Evolutionary conservation across 1,140 invertebrate species (phyloP).

Genomic region (Bombus waltoni): DNA sequence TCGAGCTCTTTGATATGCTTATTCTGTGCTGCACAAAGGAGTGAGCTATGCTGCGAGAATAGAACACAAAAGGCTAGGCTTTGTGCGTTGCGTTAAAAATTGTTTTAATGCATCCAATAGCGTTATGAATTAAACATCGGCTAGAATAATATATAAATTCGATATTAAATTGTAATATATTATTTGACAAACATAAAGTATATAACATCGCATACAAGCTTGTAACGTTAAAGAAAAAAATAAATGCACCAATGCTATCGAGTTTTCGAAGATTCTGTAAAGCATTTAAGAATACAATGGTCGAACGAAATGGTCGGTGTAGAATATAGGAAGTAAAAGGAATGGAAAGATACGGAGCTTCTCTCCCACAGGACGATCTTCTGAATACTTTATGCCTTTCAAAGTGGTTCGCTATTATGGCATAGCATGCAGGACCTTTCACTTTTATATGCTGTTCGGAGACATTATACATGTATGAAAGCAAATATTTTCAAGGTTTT

Average conservation of each 20-base stretch:
- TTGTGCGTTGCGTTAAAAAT: not conserved
- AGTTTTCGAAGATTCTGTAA: not conserved
- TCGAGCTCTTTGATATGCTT: conserved; percentile 4
- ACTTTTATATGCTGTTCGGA: conserved; percentile 2
- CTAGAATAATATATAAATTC: not conserved
- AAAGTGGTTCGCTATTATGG: not conserved
- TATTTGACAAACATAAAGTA: not conserved
- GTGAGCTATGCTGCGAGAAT: not conserved
- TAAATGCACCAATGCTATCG: no score
- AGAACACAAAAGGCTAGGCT: not conserved
- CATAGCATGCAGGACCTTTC: not conserved
- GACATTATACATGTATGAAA: not conserved
- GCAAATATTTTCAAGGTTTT: not conserved
- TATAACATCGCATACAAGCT: not conserved
- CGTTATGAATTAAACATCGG: not conserved
- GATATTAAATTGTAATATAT: not conserved
- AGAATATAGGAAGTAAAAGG: not conserved
- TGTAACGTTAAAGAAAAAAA: not conserved
- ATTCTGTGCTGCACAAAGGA: not conserved
- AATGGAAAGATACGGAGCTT: not conserved
- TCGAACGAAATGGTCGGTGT: not conserved
- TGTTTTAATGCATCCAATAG: not conserved
- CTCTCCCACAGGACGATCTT: conserved; percentile 1
- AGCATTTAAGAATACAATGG: not conserved
- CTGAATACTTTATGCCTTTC: conserved; percentile 30